phyloP scores from a whole-genome alignment of 2,113 vertebrate genomes.

The Pygoscelis antarcticus region DNA sequence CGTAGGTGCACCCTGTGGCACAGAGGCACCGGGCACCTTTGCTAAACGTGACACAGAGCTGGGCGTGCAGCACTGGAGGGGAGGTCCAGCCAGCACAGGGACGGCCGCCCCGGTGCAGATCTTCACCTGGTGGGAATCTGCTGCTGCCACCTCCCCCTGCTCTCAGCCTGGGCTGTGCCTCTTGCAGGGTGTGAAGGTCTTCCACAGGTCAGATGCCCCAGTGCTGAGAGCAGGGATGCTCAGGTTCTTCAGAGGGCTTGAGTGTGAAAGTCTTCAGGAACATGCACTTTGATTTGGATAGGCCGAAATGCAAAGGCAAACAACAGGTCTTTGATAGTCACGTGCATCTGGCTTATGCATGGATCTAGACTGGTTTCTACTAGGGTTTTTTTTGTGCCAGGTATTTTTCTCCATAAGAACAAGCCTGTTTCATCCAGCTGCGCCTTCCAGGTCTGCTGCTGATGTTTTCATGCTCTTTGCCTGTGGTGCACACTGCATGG shows the following conservation, averaged over 20 bases:
- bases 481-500: background rate
- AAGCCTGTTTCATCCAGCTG: background rate
- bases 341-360: background rate
- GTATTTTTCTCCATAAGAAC: background rate
- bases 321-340: background rate
- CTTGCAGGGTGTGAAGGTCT: background rate
- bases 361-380: background rate
- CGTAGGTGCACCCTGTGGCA: background rate
- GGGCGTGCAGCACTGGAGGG: background rate
- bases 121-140: background rate
- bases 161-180: background rate
- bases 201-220: background rate
- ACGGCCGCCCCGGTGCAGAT: fast-evolving
- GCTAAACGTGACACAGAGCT: background rate
- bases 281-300: background rate
- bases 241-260: background rate
- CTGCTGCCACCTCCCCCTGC: background rate
- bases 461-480: background rate
- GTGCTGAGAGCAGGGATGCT: background rate
- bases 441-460: background rate
- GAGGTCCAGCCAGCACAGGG: background rate
- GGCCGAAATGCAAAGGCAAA: background rate
- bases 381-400: background rate
- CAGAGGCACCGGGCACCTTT: background rate
- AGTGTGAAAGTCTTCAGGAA: background rate